Percentiles rank a stretch among this genome's conserved stretches.
These are phyloP conservation scores for Porites evermanni DNA, from an alignment of 92 coral and sea anemone species.

Conservation along the genomic window DNA sequence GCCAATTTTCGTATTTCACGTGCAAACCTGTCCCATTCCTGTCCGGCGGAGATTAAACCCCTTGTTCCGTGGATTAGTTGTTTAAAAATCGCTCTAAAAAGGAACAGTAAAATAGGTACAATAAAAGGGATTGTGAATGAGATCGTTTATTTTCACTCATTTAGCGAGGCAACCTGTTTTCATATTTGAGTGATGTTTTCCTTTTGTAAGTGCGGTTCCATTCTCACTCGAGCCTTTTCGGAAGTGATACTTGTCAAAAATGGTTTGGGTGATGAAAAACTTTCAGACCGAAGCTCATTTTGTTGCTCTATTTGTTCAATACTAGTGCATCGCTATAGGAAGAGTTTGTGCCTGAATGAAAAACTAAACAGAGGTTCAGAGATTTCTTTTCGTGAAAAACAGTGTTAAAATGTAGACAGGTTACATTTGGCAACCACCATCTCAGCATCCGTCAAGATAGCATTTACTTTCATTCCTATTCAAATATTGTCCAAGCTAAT, in stretches of 20 bases:
- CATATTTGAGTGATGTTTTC: slow-evolving; percentile 7
- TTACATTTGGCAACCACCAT: not conserved
- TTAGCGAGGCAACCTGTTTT: not conserved
- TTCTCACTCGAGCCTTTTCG: slow-evolving; percentile 28
- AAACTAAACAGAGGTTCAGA: not conserved
- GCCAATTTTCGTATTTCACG: not conserved
- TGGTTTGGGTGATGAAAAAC: slow-evolving; percentile 8
- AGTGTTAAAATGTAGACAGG: not conserved
- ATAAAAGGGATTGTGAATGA: slow-evolving; percentile 1
- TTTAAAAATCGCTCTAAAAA: slow-evolving; percentile 9
- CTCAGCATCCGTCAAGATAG: not conserved
- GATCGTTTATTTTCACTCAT: slow-evolving; percentile 10
- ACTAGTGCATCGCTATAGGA: not conserved
- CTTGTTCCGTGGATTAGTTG: slow-evolving; percentile 33
- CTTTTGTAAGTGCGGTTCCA: not conserved
- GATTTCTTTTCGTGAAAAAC: not conserved
- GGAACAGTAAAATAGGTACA: slow-evolving; percentile 1
- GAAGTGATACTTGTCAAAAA: slow-evolving; percentile 23
- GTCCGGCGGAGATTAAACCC: slow-evolving; percentile 12
- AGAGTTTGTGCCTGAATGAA: not conserved
- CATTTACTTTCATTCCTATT: slow-evolving; percentile 15
- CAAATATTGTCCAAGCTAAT: slow-evolving; percentile 28
- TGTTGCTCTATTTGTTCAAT: not conserved
- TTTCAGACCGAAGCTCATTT: not conserved
- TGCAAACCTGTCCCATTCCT: not conserved